Evolutionary conservation across 2,888 invertebrate genomes (phyloP).

Genomic region (Yponomeuta evonymella): DNA sequence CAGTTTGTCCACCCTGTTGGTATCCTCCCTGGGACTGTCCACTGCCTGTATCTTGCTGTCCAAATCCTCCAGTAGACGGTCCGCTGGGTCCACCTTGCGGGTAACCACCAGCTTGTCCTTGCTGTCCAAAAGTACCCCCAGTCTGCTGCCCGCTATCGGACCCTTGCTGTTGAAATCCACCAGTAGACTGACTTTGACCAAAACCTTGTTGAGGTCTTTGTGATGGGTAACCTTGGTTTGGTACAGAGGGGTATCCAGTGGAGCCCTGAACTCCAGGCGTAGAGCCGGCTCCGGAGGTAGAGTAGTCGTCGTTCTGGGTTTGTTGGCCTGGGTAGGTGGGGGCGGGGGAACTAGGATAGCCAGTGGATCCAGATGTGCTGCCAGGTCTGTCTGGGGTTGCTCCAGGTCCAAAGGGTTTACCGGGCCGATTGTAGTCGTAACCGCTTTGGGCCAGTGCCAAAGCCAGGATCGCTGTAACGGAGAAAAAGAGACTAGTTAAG

Average conservation of each 20-base stretch:
- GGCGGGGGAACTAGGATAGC: constrained; percentile 42
- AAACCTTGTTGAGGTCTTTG: constrained; percentile 37
- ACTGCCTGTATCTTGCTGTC: background rate
- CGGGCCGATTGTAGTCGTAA: constrained; percentile 84
- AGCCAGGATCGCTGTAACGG: constrained; percentile 60
- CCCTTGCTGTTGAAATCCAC: constrained; percentile 24
- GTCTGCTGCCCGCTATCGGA: constrained; percentile 11
- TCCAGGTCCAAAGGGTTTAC: constrained; percentile 71
- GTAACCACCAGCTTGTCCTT: background rate
- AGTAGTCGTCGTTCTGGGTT: constrained; percentile 38
- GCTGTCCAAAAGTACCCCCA: background rate
- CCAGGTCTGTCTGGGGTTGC: constrained; percentile 46
- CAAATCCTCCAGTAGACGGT: constrained; percentile 9
- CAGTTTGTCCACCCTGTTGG: constrained; percentile 20
- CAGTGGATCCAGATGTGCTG: constrained; percentile 36
- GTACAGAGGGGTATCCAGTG: constrained; percentile 38
- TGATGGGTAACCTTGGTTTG: constrained; percentile 42
- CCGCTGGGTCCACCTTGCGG: constrained; percentile 14
- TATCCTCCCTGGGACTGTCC: constrained; percentile 1
- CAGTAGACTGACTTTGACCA: constrained; percentile 28
- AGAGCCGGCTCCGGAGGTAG: constrained; percentile 32
- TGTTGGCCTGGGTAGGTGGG: constrained; percentile 42
- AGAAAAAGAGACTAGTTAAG: background rate
- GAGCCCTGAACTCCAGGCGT: constrained; percentile 48
- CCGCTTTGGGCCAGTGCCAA: constrained; percentile 77